A percentile compares a stretch with the other conserved stretches of the same genome.
phyloP scores from a whole-genome alignment of 1,140 invertebrate species.

The Sogatella furcifera region DNA sequence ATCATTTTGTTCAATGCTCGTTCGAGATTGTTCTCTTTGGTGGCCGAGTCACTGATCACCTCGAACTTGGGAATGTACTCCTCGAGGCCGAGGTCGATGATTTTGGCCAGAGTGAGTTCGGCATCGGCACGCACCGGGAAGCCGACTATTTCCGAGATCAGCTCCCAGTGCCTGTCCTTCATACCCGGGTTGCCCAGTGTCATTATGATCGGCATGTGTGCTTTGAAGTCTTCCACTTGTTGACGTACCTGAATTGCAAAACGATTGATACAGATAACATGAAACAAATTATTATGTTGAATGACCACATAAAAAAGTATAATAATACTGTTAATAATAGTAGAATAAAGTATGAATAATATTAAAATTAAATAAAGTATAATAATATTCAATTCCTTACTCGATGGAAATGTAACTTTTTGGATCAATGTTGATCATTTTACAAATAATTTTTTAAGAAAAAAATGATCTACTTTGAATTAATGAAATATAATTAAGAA shows the following conservation, averaged over 20 bases:
- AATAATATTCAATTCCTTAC: no score
- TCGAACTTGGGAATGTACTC: conserved; percentile 89
- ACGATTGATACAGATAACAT: no score
- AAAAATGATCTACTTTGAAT: no score
- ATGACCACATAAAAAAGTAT: no score
- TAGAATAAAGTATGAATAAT: no score
- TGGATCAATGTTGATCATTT: no score
- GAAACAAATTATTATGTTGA: no score
- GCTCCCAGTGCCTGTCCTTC: conserved; percentile 89
- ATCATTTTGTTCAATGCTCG: conserved; percentile 85
- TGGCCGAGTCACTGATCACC: conserved; percentile 84
- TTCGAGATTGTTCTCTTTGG: conserved; percentile 89
- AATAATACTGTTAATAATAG: no score
- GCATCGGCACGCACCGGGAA: conserved; percentile 78
- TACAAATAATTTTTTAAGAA: no score
- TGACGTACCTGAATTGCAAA: conserved; percentile 43
- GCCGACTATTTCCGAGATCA: conserved; percentile 89
- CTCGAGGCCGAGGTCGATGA: conserved; percentile 86
- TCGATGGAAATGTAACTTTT: no score
- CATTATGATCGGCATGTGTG: conserved; percentile 80
- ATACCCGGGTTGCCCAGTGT: conserved; percentile 91
- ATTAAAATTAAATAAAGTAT: no score
- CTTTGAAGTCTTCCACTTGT: conserved; percentile 81
- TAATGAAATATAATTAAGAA: no score
- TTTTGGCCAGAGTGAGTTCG: conserved; percentile 72